Conservation (phyloP, 2,113 vertebrate genomes). For the Cheilinus undulatus region DNA sequence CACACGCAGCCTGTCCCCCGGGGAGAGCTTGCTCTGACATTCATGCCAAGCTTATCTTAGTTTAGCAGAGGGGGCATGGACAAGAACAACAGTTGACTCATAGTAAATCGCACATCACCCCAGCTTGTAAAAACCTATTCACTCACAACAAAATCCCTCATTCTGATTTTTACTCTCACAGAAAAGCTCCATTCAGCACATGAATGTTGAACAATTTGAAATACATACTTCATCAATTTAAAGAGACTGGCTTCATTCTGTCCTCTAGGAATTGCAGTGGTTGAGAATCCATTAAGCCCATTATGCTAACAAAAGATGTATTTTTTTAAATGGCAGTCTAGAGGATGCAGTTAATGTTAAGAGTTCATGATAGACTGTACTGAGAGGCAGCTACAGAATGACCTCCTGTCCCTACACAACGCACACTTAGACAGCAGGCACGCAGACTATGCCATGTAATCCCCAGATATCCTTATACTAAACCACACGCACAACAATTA, state of each 20-base stretch:
- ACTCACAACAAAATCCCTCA: conserved; percentile 57
- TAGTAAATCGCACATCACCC: conserved; percentile 66
- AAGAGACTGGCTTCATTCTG: conserved; percentile 63
- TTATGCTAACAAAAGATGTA: conserved; percentile 77
- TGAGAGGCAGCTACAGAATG: conserved; percentile 72
- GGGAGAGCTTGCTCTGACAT: conserved; percentile 46
- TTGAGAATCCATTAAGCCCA: conserved; percentile 65
- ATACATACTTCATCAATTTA: conserved; percentile 75
- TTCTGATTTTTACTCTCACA: conserved; percentile 43
- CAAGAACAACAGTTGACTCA: conserved; percentile 79
- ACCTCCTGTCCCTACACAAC: conserved; percentile 75
- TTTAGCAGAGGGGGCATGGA: conserved; percentile 59
- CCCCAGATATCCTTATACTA: conserved; percentile 82
- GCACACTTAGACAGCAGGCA: conserved; percentile 79
- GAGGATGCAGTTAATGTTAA: conserved; percentile 66
- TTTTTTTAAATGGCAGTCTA: conserved; percentile 68
- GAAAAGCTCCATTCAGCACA: conserved; percentile 68
- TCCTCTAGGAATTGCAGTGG: conserved; percentile 58
- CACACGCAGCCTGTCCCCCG: conserved; percentile 26
- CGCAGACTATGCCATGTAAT: conserved; percentile 80
- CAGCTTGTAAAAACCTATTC: conserved; percentile 53
- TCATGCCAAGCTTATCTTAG: conserved; percentile 68
- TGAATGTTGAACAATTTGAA: conserved; percentile 71
- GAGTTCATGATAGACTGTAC: conserved; percentile 71
- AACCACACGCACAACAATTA: conserved; percentile 84